Percentiles rank a stretch among this genome's conserved stretches.
Evolutionary conservation across 2,113 vertebrate genomes (phyloP).

Genomic region (Perognathus longimembris): DNA sequence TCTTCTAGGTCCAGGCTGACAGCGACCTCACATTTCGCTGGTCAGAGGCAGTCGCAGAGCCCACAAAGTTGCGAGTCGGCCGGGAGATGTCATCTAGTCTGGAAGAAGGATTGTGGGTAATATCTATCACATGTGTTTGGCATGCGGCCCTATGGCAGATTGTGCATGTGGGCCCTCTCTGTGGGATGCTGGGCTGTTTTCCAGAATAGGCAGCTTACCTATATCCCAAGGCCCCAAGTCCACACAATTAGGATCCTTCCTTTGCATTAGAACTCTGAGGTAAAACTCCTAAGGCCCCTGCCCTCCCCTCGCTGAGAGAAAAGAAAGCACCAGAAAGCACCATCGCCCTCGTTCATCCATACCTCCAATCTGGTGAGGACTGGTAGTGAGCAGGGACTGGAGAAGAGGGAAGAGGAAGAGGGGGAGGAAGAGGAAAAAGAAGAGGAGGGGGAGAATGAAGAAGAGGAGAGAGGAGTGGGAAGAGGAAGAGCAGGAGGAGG

Average conservation of each 20-base stretch:
- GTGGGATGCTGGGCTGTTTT: constrained; percentile 36
- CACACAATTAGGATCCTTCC: constrained; percentile 27
- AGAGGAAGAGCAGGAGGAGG: background rate
- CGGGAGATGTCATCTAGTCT: background rate
- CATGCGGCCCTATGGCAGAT: background rate
- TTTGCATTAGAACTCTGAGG: constrained; percentile 25
- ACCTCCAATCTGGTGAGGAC: background rate
- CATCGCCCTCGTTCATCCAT: background rate
- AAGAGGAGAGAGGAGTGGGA: background rate
- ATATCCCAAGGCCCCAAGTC: background rate
- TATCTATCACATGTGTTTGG: background rate
- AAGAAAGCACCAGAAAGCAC: background rate
- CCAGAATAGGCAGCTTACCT: constrained; percentile 46
- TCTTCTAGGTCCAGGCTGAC: background rate
- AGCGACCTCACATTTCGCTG: background rate
- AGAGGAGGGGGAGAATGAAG: background rate
- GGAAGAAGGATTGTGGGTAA: background rate
- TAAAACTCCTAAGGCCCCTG: constrained; percentile 21
- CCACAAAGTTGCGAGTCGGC: background rate
- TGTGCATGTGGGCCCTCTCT: background rate
- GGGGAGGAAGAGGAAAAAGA: background rate
- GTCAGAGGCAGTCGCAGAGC: background rate
- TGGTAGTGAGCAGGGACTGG: background rate
- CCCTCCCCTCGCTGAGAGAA: constrained; percentile 40
- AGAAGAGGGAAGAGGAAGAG: background rate